Evolutionary conservation across 2,888 invertebrate species (phyloP), one percentile per base, ranked within the genome.

Genomic region (Galerucella pusilla): DNA sequence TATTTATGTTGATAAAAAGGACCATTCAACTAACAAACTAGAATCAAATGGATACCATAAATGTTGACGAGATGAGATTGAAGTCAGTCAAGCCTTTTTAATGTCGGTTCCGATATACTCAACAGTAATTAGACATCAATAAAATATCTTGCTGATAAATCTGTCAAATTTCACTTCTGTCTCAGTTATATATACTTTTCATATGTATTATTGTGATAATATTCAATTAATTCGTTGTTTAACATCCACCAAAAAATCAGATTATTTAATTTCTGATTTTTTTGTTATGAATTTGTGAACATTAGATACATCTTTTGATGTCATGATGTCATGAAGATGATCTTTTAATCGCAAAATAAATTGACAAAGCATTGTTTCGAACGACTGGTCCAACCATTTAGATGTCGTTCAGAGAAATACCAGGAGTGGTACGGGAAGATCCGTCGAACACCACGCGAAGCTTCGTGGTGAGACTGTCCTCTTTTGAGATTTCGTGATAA

Each of bases 1-100:
- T 72, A 72, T 72, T 72, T 72, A 72, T 72, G 72, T 72, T 64
- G 16, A 45, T 57, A 72, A 72, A 72, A 72, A 72, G 72, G 72
- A 67, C 72, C 72, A 61, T 72, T 72, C 60, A 72, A 67, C 72
- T 66, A 72, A 72, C 72, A 72, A 60, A 42, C 59, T 66, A 49
- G 72, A 72, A 67, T 72, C 49, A 67, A 72, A 72, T 72, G 66
- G 72, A 66, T 72, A 60, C 72, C 72, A 72, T 72, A 67, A 72
- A 72, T 66, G 72, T 67, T 52, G 67, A 49, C 60, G 66, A 67
- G 72, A 72, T 72, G 67, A 67, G 72, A 72, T 72, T 72, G 72
- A 60, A 66, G 60, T 72, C 72, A 60, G 60, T 66, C 66, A 72
- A 35, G 66, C 57, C 64, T 72, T 72, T 63, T 72, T 49, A 72